Percentiles rank a stretch among this genome's conserved stretches.
Conservation (phyloP, 1,140 invertebrate species). For the Anastatus disparis region DNA sequence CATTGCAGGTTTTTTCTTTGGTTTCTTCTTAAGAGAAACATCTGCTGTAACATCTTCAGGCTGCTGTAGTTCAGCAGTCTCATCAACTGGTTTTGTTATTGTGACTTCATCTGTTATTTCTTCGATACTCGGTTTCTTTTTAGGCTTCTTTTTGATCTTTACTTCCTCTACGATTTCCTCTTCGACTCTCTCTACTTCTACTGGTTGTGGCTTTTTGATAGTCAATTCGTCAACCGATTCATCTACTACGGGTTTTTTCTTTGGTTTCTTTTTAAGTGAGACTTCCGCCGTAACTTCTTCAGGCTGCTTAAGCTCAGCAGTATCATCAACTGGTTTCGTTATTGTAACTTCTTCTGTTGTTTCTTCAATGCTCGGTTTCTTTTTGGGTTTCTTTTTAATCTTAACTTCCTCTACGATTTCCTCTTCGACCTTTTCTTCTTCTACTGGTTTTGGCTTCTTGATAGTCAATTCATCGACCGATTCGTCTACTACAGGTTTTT, state of each 20-base stretch:
- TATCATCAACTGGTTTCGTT: slow-evolving; percentile 47
- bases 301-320: slow-evolving; percentile 30
- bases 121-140: slow-evolving; percentile 47
- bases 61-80: slow-evolving; percentile 36
- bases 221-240: slow-evolving; percentile 66
- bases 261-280: slow-evolving; percentile 60
- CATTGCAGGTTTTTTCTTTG: slow-evolving; percentile 45
- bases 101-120: slow-evolving; percentile 54
- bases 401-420: slow-evolving; percentile 49
- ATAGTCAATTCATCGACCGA: slow-evolving; percentile 52
- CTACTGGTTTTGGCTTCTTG: slow-evolving; percentile 43
- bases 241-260: slow-evolving; percentile 50
- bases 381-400: slow-evolving; percentile 50
- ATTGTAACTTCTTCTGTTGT: slow-evolving; percentile 45
- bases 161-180: slow-evolving; percentile 12
- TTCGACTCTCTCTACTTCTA: slow-evolving; percentile 55
- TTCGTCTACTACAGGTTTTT: slow-evolving; percentile 49
- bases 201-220: slow-evolving; percentile 59
- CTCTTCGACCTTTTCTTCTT: slow-evolving; percentile 54
- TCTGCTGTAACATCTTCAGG: slow-evolving; percentile 48
- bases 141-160: slow-evolving; percentile 43
- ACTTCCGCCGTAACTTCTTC: slow-evolving; percentile 52
- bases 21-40: slow-evolving; percentile 43
- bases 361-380: slow-evolving; percentile 54
- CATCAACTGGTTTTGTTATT: slow-evolving; percentile 42